These are phyloP conservation scores for Atrina japonica DNA, from an alignment of 2,888 invertebrate species.

Conservation along the genomic window DNA sequence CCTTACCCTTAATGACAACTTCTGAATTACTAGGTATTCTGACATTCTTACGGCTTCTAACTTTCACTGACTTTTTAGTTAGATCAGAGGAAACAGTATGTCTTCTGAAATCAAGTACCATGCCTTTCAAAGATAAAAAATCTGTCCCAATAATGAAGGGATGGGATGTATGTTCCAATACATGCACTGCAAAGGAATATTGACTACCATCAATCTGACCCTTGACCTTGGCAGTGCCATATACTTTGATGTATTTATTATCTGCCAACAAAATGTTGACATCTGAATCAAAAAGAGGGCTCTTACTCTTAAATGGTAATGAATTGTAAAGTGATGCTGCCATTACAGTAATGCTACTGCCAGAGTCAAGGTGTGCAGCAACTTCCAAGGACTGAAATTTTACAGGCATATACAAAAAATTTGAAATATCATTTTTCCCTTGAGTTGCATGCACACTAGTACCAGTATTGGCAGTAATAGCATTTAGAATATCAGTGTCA, in stretches of 20 bases:
- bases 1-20: constrained; percentile 29
- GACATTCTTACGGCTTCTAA: background rate
- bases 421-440: no score
- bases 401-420: no score
- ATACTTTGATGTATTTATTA: constrained; percentile 8
- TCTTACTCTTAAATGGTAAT: background rate
- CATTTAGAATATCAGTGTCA: no score
- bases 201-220: background rate
- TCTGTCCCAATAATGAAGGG: constrained; percentile 39
- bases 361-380: constrained; percentile 4
- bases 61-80: constrained; percentile 29
- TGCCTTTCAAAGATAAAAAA: constrained; percentile 23
- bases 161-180: constrained; percentile 36
- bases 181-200: constrained; percentile 28
- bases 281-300: background rate
- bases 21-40: constrained; percentile 32
- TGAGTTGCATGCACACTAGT: no score
- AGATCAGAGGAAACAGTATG: constrained; percentile 22
- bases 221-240: constrained; percentile 34
- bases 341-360: constrained; percentile 1
- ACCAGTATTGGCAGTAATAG: no score
- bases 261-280: background rate
- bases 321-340: background rate
- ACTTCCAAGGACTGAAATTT: no score
- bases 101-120: constrained; percentile 23